Evolutionary conservation across 2,113 vertebrate genomes (phyloP), one percentile per base, ranked within the genome.

Genomic region (Pangasianodon hypophthalmus): DNA sequence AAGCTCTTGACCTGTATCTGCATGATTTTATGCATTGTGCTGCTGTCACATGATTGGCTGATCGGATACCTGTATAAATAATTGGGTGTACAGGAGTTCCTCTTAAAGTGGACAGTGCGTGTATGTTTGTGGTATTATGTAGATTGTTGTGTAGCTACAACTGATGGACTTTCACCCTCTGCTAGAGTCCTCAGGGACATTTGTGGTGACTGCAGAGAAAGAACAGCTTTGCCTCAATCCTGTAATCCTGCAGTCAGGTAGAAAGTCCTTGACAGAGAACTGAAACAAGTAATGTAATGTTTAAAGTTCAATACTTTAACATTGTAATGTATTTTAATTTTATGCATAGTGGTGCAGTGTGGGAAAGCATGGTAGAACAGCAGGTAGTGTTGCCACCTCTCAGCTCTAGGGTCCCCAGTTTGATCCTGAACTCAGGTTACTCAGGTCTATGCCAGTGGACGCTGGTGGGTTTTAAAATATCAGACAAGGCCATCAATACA

Each of bases 151-250:
- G 75, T 60, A 67, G 44, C 75, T 50, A 64, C n/a, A 69, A 14
- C 60, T 54, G 29, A 69, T 54, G 58, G 46, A 19, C n/a, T 69
- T 62, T 58, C 19, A 77, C 75, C 75, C 8, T 19, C 14, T 62
- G 19, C 44, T 24, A 5, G 75, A 77, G 93, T 93, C 88, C 92
- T 21, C 18, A 21, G 89, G 91, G 87, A 92, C 82, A 64, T 90
- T 92, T 91, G 89, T 92, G 90, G 90, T 58, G 75, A 82, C 26
- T 58, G 81, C 67, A 89, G 85, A 92, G 90, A 89, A 90, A 93
- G 67, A 90, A 89, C 87, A 92, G 87, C 90, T 93, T 93, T 89
- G 85, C 73, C 44, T 91, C 87, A 92, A 88, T 91, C 88, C 37
- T 80, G 79, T 85, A 89, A 91, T 87, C 77, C 90, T 89, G 64